Evolutionary conservation across 2,113 vertebrate species (phyloP).

Genomic region (Charina bottae): DNA sequence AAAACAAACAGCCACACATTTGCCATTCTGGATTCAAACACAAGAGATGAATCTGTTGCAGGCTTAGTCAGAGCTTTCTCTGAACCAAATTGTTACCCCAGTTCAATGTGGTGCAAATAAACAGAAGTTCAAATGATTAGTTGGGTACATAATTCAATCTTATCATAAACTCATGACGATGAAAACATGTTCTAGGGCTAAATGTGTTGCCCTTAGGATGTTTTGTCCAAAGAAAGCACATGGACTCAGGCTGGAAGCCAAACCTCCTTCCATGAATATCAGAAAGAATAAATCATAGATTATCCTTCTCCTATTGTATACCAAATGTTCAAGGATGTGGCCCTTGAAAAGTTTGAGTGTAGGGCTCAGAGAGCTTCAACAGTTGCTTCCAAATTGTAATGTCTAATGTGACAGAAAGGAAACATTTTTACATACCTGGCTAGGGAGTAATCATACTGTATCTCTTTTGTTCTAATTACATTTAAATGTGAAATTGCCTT

Average conservation of each 20-base stretch:
- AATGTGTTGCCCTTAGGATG: neutral
- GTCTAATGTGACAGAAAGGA: too few species aligned
- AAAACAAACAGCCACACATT: neutral
- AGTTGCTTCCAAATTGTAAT: neutral
- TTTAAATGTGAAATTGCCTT: neutral
- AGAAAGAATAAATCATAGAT: conserved; percentile 9
- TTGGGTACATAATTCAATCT: neutral
- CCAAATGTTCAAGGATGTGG: neutral
- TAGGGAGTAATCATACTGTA: too few species aligned
- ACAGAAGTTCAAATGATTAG: neutral
- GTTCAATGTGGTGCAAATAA: neutral
- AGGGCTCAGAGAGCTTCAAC: neutral
- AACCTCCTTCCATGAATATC: neutral
- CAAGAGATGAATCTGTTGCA: conserved; percentile 3
- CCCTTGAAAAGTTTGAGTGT: neutral
- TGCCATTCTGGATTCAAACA: conserved; percentile 26
- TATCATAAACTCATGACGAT: neutral
- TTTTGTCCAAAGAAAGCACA: neutral
- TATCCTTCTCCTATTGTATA: neutral
- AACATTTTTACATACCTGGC: too few species aligned
- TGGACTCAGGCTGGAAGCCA: conserved; percentile 2
- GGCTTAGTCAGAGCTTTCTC: conserved; percentile 17
- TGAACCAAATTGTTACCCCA: conserved; percentile 25
- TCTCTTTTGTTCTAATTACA: neutral
- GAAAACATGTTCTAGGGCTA: neutral